Base-by-base conservation (phyloP, 2,113 vertebrate genomes). In the Petroica traversi region DNA sequence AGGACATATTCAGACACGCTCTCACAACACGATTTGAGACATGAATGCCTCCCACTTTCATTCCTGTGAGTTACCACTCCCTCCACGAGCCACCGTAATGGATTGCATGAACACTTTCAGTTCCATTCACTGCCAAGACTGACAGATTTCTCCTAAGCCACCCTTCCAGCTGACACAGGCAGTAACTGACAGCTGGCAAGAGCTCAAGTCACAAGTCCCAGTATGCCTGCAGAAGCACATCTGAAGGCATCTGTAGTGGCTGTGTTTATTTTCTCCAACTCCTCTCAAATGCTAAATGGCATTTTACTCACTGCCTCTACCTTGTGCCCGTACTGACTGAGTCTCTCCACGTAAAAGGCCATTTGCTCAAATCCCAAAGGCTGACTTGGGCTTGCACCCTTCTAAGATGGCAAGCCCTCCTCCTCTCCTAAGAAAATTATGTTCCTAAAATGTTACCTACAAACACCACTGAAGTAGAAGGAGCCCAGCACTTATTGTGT, bases 1-100 rank as follows among this genome's bases (percentile, higher is more conserved):
- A 93, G 24, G 33, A 89, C 92, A 34, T 57, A 95, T 82, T 89
- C 81, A 88, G 92, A 96, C 90, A 97, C 0, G 82, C 71, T 95
- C 74, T 79, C 19, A 26, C 38, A 93, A 63, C 52, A 67, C 1
- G 6, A 62, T 51, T 12, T 78, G 87, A 97, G 88, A 87, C 16
- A 0, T 14, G 49, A 93, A 40, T 88, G 88, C 95, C 92, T 95
- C 95, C 93, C 92, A 95, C 92, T 89, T 91, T 94, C 90, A 94
- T 94, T 95, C 92, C 92, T 93, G 14, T 2, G 52, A 79, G 52
- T 68, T 94, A 93, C 85, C 85, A 89, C 95, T 93, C 93, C 95
- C 82, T 94, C 71, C 41, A 73, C 52, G 0, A 94, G 81, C 74
- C 81, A 89, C 66, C 1, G 0, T 72, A 85, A 89, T 19, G 78